Base-by-base conservation (phyloP, 2,113 vertebrate species). In the Clarias gariepinus region DNA sequence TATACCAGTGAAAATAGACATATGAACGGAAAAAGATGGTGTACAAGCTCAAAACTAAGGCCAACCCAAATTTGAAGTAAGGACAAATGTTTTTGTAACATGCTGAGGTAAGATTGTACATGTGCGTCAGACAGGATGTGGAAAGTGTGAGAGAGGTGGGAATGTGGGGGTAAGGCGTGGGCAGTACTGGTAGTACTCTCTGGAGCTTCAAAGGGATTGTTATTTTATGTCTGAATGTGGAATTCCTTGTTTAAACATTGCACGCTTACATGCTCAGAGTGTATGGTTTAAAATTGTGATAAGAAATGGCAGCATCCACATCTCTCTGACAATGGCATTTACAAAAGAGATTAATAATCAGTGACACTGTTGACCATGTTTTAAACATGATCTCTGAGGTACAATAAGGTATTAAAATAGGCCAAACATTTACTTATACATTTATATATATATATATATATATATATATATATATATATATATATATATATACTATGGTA, bases 171-270 rank as follows among this genome's bases (percentile, higher is more conserved):
- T 33, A 83, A 76, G 28, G 82, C 76, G 33, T 57, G 71, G 77
- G 85, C 87, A 84, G 83, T 91, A 88, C 74, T 88, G 85, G 86
- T 87, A 87, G 90, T 92, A 79, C 78, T 91, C 79, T 85, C 91
- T 85, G 86, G 87, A 89, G 90, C 91, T 88, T 81, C 82, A 71
- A 78, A 88, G 77, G 89, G 91, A 91, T 94, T 95, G 94, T 93
- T 94, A 86, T 93, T 92, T 84, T 93, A 92, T 93, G 90, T 88
- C 91, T 87, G 87, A 88, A 91, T 92, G 91, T 89, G 93, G 93
- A 94, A 95, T 95, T 93, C 85, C 83, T 92, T 94, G 53, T 93
- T 91, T 91, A 95, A 95, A 94, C 95, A 94, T 86, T 36, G 85
- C 36, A 74, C 82, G 80, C 80, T 86, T 36, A 85, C 36, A 74